Percentiles rank a stretch among this genome's conserved stretches.
phyloP scores from a whole-genome alignment of 2,888 invertebrate species.

The Pegoplata infirma region DNA sequence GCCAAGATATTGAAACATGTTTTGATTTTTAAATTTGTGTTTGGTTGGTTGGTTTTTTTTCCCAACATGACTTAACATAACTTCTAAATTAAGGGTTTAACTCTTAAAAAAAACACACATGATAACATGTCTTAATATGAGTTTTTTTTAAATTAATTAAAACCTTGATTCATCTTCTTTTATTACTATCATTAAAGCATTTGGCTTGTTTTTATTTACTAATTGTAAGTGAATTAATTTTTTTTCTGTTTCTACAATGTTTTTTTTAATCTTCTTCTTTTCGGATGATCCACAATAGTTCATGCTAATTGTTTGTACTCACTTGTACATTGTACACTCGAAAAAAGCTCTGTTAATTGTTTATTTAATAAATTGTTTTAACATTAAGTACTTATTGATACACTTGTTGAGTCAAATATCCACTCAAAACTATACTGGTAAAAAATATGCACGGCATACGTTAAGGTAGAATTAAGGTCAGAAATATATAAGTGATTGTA shows the following conservation, averaged over 20 bases:
- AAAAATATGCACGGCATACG: no score
- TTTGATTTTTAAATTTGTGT: background rate
- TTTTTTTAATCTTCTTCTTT: background rate
- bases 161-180: constrained; percentile 20
- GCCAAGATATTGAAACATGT: constrained; percentile 11
- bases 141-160: constrained; percentile 8
- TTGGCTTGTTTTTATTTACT: background rate
- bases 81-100: background rate
- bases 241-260: background rate
- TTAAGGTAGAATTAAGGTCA: background rate
- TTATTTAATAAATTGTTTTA: background rate
- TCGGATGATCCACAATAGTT: background rate
- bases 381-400: background rate
- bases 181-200: background rate
- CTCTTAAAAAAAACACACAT: background rate
- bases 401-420: background rate
- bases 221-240: background rate
- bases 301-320: background rate
- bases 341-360: background rate
- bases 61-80: background rate
- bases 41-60: background rate
- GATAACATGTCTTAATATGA: background rate
- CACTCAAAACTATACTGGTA: background rate
- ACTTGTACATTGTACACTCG: background rate
- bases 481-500: background rate